These are phyloP conservation scores for Caretta caretta DNA, from an alignment of 2,113 vertebrate genomes.

Conservation along the genomic window DNA sequence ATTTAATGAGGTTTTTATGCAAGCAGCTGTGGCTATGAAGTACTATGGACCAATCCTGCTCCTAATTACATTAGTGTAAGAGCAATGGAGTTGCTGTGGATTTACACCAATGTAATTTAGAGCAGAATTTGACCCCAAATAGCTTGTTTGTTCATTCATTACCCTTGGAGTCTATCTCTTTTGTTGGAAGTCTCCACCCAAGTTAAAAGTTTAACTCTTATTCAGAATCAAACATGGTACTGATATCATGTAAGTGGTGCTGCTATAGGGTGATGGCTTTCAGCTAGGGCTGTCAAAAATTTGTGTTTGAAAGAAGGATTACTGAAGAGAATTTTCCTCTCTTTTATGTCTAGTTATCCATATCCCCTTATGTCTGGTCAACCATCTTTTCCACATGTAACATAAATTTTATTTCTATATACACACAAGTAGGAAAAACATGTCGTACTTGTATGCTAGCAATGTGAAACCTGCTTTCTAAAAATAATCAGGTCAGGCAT, in stretches of 20 bases:
- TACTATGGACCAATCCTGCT: neutral
- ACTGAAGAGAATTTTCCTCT: neutral
- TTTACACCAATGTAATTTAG: neutral
- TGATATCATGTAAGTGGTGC: neutral
- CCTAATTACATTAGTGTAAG: neutral
- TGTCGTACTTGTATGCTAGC: neutral
- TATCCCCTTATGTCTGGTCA: neutral
- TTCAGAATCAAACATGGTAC: neutral
- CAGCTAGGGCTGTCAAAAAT: neutral
- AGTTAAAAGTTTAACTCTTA: constrained; percentile 18
- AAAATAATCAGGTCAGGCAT: constrained; percentile 41
- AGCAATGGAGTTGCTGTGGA: neutral
- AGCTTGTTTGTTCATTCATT: neutral
- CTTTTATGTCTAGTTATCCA: neutral
- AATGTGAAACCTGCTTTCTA: constrained; percentile 41
- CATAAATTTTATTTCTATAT: neutral
- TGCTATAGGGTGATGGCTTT: constrained; percentile 21
- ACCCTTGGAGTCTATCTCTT: constrained; percentile 33
- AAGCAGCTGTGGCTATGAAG: neutral
- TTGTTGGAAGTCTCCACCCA: neutral
- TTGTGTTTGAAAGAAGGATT: constrained; percentile 25
- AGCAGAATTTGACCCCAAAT: constrained; percentile 13
- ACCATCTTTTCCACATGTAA: neutral
- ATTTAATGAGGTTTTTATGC: constrained; percentile 36
- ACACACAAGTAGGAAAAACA: neutral